phyloP scores from a whole-genome alignment of 2,113 vertebrate genomes.

The Callorhinus ursinus region DNA sequence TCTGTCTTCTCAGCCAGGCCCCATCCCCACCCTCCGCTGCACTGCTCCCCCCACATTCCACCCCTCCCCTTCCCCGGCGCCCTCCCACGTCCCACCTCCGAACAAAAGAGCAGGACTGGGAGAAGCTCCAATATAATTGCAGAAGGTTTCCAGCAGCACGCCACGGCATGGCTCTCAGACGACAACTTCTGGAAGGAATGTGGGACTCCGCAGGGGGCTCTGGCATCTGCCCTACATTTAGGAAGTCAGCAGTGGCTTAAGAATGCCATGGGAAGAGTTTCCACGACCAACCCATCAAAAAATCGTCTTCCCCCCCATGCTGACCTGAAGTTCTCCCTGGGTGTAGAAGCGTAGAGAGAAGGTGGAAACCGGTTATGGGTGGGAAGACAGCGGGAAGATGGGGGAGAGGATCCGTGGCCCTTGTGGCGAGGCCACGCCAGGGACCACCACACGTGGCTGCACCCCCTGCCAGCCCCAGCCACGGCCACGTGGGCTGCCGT shows the following conservation, averaged over 20 bases:
- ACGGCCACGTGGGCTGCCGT: accelerated
- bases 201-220: neutral
- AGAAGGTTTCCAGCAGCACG: neutral
- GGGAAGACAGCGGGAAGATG: neutral
- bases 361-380: accelerated
- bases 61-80: neutral
- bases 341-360: neutral
- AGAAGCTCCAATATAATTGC: neutral
- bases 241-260: neutral
- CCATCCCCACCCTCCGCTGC: neutral
- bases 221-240: neutral
- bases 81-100: neutral
- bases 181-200: neutral
- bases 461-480: too few relatives aligned
- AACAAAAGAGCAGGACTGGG: neutral
- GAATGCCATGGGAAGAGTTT: neutral
- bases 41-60: neutral
- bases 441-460: neutral
- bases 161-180: neutral
- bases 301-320: accelerated
- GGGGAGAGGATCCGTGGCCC: neutral
- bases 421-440: neutral
- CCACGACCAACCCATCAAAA: neutral
- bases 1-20: neutral
- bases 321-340: neutral